phyloP scores from a whole-genome alignment of 1,140 invertebrate genomes.

The Sminthurinus signatus region DNA sequence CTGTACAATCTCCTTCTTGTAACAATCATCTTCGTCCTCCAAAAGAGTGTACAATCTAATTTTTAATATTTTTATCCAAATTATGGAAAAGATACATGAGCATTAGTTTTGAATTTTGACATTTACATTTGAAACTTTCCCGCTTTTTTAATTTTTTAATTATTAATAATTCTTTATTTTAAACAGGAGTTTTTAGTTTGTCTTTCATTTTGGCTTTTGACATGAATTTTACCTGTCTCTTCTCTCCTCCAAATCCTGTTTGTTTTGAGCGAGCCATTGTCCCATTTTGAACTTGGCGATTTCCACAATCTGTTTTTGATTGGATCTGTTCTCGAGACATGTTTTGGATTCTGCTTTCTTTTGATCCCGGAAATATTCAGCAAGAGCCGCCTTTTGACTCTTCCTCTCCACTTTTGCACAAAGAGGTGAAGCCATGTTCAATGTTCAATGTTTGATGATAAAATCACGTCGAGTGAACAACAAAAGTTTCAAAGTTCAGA shows the following conservation, averaged over 20 bases:
- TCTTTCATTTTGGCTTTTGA: neutral
- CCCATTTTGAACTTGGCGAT: slow-evolving; percentile 20
- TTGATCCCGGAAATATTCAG: slow-evolving; percentile 24
- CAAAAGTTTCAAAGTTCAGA: too few species aligned
- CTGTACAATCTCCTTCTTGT: slow-evolving; percentile 12
- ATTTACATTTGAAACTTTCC: neutral
- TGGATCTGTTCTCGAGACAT: slow-evolving; percentile 21
- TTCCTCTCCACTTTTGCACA: neutral
- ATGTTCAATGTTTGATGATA: too few species aligned
- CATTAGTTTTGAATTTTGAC: too few species aligned
- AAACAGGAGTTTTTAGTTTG: too few species aligned
- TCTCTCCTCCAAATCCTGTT: slow-evolving; percentile 23
- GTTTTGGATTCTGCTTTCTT: slow-evolving; percentile 9
- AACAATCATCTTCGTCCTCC: slow-evolving; percentile 26
- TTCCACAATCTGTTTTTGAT: slow-evolving; percentile 17
- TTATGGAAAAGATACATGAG: too few species aligned
- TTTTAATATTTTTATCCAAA: too few species aligned
- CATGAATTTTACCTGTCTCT: slow-evolving; percentile 19
- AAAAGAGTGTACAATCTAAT: slow-evolving; percentile 21
- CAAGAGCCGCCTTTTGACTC: neutral
- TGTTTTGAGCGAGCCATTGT: slow-evolving; percentile 6
- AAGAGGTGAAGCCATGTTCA: too few species aligned
- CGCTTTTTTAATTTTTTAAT: neutral
- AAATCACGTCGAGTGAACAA: too few species aligned
- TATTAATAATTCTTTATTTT: neutral